Base-by-base conservation (phyloP, 2,113 vertebrate species). In the Centropus unirufus region DNA sequence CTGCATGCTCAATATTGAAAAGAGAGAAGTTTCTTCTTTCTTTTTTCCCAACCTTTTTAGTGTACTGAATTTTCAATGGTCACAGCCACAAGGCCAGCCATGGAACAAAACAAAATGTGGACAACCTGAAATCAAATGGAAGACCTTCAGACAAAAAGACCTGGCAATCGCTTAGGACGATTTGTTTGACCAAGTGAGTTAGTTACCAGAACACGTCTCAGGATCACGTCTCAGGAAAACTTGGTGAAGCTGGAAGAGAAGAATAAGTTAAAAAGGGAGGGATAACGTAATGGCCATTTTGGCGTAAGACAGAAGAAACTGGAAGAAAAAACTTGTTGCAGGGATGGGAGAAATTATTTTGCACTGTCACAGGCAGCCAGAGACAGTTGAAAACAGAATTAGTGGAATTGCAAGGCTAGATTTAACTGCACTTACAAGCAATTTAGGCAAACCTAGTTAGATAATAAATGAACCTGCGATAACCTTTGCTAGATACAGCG, bases 1-100 rank as follows among this genome's bases (percentile, higher is more conserved):
- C 58, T 87, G 61, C 34, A 29, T 2, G 5, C 29, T 93, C 52
- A 75, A 9, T 61, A 44, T 30, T 78, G 83, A 64, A 69, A 61
- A 80, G 68, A 73, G 51, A 68, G 23, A 30, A 69, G 5, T 24
- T 70, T 61, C 83, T 66, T 47, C 3, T 62, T 75, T 63, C 14
- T 57, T 87, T 69, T 55, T 82, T 36, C 27, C 27, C 64, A 67
- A 47, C 23, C 23, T 68, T 92, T 86, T 81, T 46, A 81, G 40
- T 27, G 13, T 52, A 62, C n/a, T 92, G 83, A 54, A 49, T 89
- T 96, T 91, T 84, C 49, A 76, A 89, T 91, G 70, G 55, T 74
- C 55, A 34, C 58, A 86, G 67, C 68, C 51, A 92, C 72, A 83
- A 84, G 76, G 92, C 62, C 89, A 95, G 1, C 62, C 22, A n/a